Conservation (phyloP, 2,888 invertebrate genomes). For the Andrena fulva region DNA sequence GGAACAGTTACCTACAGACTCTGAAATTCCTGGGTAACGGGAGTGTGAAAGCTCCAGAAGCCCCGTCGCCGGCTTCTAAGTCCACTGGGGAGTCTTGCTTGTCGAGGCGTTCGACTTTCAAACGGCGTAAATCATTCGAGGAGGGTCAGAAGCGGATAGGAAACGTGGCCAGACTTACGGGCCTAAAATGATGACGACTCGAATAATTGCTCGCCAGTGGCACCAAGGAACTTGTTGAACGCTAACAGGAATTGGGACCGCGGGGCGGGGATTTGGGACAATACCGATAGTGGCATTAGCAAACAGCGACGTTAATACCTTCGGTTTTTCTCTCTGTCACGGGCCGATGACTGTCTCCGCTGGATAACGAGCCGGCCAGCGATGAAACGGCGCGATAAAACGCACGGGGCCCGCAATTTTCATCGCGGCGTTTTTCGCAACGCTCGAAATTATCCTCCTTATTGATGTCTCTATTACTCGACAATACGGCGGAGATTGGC, state of each 20-base stretch:
- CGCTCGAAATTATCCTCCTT: slow-evolving; percentile 37
- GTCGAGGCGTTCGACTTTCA: slow-evolving; percentile 27
- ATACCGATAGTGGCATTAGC: background rate
- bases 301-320: background rate
- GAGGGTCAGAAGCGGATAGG: slow-evolving; percentile 12
- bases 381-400: slow-evolving; percentile 30
- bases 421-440: slow-evolving; percentile 16
- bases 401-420: slow-evolving; percentile 19
- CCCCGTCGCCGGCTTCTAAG: slow-evolving; percentile 20
- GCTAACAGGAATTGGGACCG: too few relatives aligned
- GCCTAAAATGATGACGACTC: background rate
- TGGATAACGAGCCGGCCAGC: slow-evolving; percentile 12
- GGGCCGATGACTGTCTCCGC: background rate
- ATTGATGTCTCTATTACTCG: slow-evolving; percentile 45
- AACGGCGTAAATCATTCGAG: slow-evolving; percentile 43
- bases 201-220: background rate
- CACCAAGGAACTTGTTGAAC: too few relatives aligned
- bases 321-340: slow-evolving; percentile 4
- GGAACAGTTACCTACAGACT: background rate
- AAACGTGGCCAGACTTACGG: background rate
- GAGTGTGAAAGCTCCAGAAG: slow-evolving; percentile 23
- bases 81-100: background rate
- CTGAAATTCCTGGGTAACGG: slow-evolving; percentile 3
- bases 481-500: slow-evolving; percentile 36
- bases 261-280: background rate